Conservation (phyloP, 1,140 invertebrate genomes). For the Achroia grisella region DNA sequence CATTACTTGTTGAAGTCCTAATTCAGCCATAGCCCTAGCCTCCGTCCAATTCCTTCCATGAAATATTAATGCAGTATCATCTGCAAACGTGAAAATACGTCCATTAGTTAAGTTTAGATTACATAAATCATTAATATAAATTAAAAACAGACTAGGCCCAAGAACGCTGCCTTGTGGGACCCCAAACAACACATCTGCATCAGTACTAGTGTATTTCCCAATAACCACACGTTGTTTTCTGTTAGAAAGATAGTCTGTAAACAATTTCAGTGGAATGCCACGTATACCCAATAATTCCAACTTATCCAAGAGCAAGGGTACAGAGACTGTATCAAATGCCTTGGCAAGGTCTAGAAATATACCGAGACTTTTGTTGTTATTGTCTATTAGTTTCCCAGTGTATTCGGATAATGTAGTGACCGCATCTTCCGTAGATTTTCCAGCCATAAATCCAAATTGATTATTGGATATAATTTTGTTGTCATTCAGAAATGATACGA, state of each 20-base stretch:
- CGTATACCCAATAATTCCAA: slow-evolving; percentile 3
- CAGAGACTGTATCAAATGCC: slow-evolving; percentile 12
- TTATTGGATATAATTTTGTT: too few species aligned
- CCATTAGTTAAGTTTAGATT: slow-evolving; percentile 1
- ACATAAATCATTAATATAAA: slow-evolving; percentile 8
- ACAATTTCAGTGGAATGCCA: background rate
- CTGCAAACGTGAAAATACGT: too few species aligned
- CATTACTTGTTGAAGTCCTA: too few species aligned
- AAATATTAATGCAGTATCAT: too few species aligned
- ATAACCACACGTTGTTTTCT: background rate
- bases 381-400: slow-evolving; percentile 4
- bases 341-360: slow-evolving; percentile 8
- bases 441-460: too few species aligned
- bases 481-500: too few species aligned
- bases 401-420: background rate
- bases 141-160: slow-evolving; percentile 27
- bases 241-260: background rate
- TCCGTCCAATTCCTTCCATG: too few species aligned
- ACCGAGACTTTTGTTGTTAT: slow-evolving; percentile 4
- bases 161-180: slow-evolving; percentile 43
- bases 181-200: slow-evolving; percentile 12
- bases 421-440: slow-evolving; percentile 1
- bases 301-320: slow-evolving; percentile 4
- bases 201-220: background rate
- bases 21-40: too few species aligned